Percentiles rank a stretch among this genome's conserved stretches.
Evolutionary conservation across 2,888 invertebrate genomes (phyloP).

Genomic region (Melitaea athalia): DNA sequence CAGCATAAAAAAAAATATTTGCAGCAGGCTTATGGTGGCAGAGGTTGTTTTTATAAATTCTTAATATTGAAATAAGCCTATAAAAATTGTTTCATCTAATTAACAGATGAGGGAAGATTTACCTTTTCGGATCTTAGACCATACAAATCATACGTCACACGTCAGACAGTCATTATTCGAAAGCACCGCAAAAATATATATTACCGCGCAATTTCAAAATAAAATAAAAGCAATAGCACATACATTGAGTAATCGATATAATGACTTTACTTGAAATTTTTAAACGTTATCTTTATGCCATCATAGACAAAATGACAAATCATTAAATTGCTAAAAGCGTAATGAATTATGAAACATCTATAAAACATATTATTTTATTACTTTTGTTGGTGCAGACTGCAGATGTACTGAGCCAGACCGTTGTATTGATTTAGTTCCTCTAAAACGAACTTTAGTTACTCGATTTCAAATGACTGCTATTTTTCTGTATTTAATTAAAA

Average conservation of each 20-base stretch:
- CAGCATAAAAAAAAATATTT: too few species aligned
- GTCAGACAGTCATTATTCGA: background rate
- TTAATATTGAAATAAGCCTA: too few species aligned
- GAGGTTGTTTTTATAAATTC: too few species aligned
- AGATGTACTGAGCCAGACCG: conserved; percentile 13
- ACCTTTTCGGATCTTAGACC: too few species aligned
- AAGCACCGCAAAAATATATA: background rate
- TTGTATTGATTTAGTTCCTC: conserved; percentile 19
- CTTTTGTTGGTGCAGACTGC: background rate
- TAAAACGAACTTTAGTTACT: conserved; percentile 12
- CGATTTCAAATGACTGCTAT: conserved; percentile 10
- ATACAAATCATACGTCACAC: background rate
- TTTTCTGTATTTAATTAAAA: background rate
- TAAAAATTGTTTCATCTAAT: too few species aligned
- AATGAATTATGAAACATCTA: background rate
- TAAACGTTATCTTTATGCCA: background rate
- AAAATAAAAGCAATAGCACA: too few species aligned
- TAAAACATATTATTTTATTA: background rate
- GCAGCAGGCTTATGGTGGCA: too few species aligned
- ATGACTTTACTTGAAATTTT: background rate
- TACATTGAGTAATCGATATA: background rate
- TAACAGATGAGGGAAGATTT: too few species aligned
- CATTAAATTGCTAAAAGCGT: background rate
- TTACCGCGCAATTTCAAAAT: background rate
- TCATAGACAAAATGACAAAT: background rate